A percentile compares a stretch with the other conserved stretches of the same genome.
phyloP scores from a whole-genome alignment of 2,888 invertebrate genomes.

The Clanis bilineata region DNA sequence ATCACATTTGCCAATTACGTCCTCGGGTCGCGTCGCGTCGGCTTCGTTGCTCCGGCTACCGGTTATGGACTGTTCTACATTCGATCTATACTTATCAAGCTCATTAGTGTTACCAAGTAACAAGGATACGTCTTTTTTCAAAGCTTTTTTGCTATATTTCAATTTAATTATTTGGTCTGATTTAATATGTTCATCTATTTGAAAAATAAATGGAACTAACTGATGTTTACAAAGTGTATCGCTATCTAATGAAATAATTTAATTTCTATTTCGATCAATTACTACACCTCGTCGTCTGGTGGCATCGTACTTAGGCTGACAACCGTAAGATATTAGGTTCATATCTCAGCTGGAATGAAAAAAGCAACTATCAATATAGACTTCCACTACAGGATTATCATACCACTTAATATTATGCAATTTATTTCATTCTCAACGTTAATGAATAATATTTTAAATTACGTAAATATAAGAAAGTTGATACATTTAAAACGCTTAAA shows the following conservation, averaged over 20 bases:
- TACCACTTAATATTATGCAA: not conserved
- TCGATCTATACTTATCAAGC: not conserved
- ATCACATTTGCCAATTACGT: not conserved
- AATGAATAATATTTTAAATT: not conserved
- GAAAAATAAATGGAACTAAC: too few species aligned
- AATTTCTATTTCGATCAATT: too few species aligned
- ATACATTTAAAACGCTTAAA: not conserved
- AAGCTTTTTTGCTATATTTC: not conserved
- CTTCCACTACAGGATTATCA: not conserved
- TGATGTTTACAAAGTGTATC: too few species aligned
- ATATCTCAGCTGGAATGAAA: too few species aligned
- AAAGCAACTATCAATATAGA: not conserved
- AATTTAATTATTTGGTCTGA: too few species aligned
- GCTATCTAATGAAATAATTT: too few species aligned
- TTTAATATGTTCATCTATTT: too few species aligned
- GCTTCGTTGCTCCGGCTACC: not conserved
- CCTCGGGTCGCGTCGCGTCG: too few species aligned
- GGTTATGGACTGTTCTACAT: slow-evolving; percentile 2
- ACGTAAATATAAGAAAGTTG: not conserved
- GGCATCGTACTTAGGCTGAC: too few species aligned
- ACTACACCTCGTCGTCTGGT: too few species aligned
- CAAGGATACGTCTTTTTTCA: not conserved
- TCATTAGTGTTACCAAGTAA: slow-evolving; percentile 1
- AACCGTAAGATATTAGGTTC: too few species aligned
- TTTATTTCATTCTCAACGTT: not conserved